phyloP scores from a whole-genome alignment of 2,113 vertebrate genomes.

The Melanostigma gelatinosum region DNA sequence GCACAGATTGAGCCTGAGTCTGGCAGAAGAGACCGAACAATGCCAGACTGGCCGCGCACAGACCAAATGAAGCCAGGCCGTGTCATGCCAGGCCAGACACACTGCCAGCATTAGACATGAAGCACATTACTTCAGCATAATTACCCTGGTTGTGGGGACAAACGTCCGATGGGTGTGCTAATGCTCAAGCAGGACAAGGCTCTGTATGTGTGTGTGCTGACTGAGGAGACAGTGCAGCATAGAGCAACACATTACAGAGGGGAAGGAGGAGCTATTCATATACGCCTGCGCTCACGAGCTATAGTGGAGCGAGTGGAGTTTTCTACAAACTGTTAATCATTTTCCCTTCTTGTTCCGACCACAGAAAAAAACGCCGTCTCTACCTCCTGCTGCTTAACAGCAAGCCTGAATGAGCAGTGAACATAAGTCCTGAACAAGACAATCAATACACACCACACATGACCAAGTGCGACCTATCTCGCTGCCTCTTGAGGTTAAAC shows the following conservation, averaged over 20 bases:
- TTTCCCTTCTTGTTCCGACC: no score
- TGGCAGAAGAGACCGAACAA: background rate
- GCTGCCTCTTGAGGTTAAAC: background rate
- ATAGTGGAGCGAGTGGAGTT: conserved; percentile 17
- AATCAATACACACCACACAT: background rate
- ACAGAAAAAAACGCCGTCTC: no score
- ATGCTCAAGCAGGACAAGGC: conserved; percentile 26
- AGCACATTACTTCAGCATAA: conserved; percentile 74
- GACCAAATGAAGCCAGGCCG: conserved; percentile 25
- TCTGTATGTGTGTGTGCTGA: background rate
- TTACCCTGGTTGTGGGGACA: conserved; percentile 65
- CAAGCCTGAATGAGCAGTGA: background rate
- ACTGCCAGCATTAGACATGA: conserved; percentile 67
- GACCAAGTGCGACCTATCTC: background rate
- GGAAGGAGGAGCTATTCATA: conserved; percentile 49
- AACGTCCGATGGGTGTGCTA: conserved; percentile 46
- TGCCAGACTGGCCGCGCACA: conserved; percentile 38
- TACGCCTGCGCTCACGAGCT: conserved; percentile 6
- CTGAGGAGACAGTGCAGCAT: conserved; percentile 26
- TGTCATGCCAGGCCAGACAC: conserved; percentile 42
- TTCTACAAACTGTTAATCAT: no score
- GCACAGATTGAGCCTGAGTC: conserved; percentile 26
- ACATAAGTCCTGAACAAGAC: background rate
- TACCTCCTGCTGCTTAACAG: background rate
- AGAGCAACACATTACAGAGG: conserved; percentile 39